phyloP scores from a whole-genome alignment of 2,888 invertebrate species.

The Hirtodrosophila histrioides region DNA sequence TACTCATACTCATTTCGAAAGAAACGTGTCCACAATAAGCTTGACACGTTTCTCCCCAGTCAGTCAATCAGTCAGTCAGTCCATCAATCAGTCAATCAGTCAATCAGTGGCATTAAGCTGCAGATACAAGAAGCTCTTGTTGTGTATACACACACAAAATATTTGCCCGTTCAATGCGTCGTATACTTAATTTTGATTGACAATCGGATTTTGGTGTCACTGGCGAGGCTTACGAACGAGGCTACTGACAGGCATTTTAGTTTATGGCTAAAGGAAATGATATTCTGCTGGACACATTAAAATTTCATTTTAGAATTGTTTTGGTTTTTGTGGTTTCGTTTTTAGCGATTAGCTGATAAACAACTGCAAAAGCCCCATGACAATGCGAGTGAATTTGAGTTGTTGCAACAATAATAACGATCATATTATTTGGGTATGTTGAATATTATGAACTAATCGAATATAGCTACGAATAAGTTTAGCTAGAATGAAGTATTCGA shows the following conservation, averaged over 20 bases:
- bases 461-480: no score
- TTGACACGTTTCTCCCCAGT: constrained; percentile 52
- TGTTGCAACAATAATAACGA: neutral
- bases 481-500: no score
- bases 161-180: constrained; percentile 30
- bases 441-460: no score
- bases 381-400: neutral
- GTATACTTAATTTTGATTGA: constrained; percentile 63
- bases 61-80: constrained; percentile 29
- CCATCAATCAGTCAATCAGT: constrained; percentile 30
- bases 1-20: constrained; percentile 12
- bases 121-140: constrained; percentile 28
- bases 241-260: constrained; percentile 15
- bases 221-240: constrained; percentile 22
- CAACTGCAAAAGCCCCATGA: constrained; percentile 9
- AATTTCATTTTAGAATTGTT: constrained; percentile 24
- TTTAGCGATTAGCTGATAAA: constrained; percentile 34
- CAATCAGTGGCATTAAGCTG: constrained; percentile 42
- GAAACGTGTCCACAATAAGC: constrained; percentile 48
- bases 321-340: constrained; percentile 1
- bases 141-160: constrained; percentile 35
- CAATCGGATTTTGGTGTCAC: constrained; percentile 66
- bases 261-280: constrained; percentile 54
- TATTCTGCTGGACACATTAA: constrained; percentile 16
- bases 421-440: no score